Percentiles rank a stretch among this genome's conserved stretches.
phyloP scores from a whole-genome alignment of 1,140 invertebrate genomes.

The Drosophila funebris region DNA sequence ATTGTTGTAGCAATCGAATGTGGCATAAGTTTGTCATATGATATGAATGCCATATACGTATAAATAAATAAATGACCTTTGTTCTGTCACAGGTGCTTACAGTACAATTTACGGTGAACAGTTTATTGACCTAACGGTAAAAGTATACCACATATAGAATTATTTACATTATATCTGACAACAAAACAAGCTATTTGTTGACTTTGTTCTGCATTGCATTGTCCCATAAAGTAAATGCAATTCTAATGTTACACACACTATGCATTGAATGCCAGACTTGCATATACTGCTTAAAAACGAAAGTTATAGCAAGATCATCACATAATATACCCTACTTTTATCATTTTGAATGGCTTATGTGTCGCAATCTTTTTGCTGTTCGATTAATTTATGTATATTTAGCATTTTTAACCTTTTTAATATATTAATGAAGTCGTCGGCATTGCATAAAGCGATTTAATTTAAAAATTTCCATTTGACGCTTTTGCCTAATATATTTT shows the following conservation, averaged over 20 bases:
- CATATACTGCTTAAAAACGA: not conserved
- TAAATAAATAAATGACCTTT: constrained; percentile 14
- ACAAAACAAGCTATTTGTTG: constrained; percentile 15
- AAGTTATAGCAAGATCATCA: not conserved
- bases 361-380: not conserved
- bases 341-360: not conserved
- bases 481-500: constrained; percentile 15
- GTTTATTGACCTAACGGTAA: constrained; percentile 36
- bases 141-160: not conserved
- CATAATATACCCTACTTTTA: not conserved
- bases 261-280: not conserved
- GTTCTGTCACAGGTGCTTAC: not conserved
- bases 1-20: constrained; percentile 8
- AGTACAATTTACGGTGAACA: not conserved
- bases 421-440: constrained; percentile 25
- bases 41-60: constrained; percentile 6
- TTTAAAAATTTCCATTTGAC: constrained; percentile 19
- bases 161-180: constrained; percentile 1
- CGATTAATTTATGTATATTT: constrained; percentile 6
- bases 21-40: constrained; percentile 15
- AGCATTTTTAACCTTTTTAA: constrained; percentile 16
- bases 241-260: not conserved
- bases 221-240: constrained; percentile 34
- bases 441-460: constrained; percentile 20
- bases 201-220: constrained; percentile 27